Percentiles rank a stretch among this genome's conserved stretches.
Conservation (phyloP, 2,113 vertebrate species). For the Triplophysa tibetana region DNA sequence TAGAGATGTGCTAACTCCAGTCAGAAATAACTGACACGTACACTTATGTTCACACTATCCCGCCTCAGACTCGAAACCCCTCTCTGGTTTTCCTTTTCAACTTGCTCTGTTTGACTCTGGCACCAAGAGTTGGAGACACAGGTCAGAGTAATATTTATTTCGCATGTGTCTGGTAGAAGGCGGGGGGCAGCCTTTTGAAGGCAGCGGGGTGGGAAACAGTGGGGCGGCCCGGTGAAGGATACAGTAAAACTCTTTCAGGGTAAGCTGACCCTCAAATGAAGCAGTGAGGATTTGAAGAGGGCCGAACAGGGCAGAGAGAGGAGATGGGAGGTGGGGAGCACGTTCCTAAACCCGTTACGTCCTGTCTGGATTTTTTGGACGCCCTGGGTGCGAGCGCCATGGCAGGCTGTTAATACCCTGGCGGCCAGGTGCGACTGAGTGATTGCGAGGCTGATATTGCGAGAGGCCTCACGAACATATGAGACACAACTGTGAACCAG, state of each 20-base stretch:
- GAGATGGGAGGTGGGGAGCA: slow-evolving; percentile 13
- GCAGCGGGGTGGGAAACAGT: slow-evolving; percentile 54
- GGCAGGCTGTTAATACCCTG: slow-evolving; percentile 69
- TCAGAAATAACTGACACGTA: slow-evolving; percentile 21
- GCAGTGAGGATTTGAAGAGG: slow-evolving; percentile 53
- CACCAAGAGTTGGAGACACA: slow-evolving; percentile 60
- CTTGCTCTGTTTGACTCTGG: slow-evolving; percentile 41
- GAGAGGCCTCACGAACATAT: slow-evolving; percentile 72
- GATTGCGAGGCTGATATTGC: slow-evolving; percentile 70
- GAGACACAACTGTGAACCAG: slow-evolving; percentile 73
- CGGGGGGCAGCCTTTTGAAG: slow-evolving; percentile 68
- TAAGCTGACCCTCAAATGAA: slow-evolving; percentile 69
- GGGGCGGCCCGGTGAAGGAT: slow-evolving; percentile 56
- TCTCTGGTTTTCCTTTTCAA: background rate
- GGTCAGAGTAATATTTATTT: slow-evolving; percentile 79
- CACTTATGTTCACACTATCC: background rate
- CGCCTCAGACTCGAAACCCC: background rate
- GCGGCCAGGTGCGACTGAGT: slow-evolving; percentile 72
- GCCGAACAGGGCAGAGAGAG: slow-evolving; percentile 43
- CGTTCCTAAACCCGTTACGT: slow-evolving; percentile 47
- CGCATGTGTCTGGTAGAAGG: slow-evolving; percentile 61
- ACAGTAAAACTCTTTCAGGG: slow-evolving; percentile 64
- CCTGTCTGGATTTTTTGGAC: slow-evolving; percentile 57
- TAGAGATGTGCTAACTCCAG: slow-evolving; percentile 59
- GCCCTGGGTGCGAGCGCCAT: slow-evolving; percentile 59